Evolutionary conservation across 2,797 vertebrate genomes (phyloP).

Genomic region (Clarias pachynema): DNA sequence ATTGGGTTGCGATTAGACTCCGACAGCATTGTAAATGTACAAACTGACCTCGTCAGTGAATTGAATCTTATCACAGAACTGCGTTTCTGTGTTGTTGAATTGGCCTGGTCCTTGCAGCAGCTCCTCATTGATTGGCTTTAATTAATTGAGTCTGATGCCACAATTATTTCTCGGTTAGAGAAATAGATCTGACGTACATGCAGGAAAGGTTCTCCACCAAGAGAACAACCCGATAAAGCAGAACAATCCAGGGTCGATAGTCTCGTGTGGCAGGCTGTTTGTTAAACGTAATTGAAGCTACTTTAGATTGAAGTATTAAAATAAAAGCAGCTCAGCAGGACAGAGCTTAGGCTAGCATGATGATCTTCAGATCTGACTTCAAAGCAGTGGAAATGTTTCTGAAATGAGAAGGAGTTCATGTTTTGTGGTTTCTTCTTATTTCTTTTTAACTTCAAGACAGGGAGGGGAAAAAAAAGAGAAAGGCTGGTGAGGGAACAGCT

Average conservation of each 20-base stretch:
- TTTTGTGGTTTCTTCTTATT: background rate
- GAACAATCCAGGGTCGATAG: slow-evolving; percentile 28
- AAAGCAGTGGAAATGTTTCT: background rate
- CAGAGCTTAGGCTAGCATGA: background rate
- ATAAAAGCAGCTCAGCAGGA: background rate
- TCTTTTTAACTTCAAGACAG: background rate
- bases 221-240: slow-evolving; percentile 35
- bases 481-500: background rate
- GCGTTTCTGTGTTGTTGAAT: background rate
- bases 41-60: background rate
- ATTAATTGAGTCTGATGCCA: slow-evolving; percentile 42
- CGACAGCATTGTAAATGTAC: background rate
- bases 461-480: background rate
- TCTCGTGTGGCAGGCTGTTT: slow-evolving; percentile 8
- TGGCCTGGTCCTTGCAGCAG: slow-evolving; percentile 3
- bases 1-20: background rate
- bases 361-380: background rate
- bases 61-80: slow-evolving; percentile 3
- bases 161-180: slow-evolving; percentile 40
- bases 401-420: background rate
- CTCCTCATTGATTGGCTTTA: slow-evolving; percentile 32
- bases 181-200: slow-evolving; percentile 24
- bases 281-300: slow-evolving; percentile 8
- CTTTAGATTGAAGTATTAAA: slow-evolving; percentile 30
- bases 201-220: slow-evolving; percentile 33